Conservation (phyloP, 2,797 vertebrate species). For the Myripristis murdjan region DNA sequence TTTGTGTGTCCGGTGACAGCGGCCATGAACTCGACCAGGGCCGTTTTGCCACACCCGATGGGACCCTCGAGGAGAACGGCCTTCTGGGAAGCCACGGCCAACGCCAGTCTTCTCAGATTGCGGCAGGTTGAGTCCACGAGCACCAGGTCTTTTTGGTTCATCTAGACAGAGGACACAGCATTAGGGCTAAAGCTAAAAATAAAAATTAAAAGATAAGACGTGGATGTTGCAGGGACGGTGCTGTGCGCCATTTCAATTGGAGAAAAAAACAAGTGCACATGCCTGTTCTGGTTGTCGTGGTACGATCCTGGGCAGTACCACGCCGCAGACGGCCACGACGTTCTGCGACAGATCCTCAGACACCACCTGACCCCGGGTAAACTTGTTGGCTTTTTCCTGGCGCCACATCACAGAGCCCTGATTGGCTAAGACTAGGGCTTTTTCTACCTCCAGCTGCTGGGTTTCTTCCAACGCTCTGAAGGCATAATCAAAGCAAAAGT, state of each 20-base stretch:
- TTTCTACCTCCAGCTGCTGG: constrained; percentile 90
- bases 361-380: constrained; percentile 88
- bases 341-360: constrained; percentile 90
- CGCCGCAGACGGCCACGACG: constrained; percentile 93
- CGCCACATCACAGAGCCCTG: constrained; percentile 88
- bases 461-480: constrained; percentile 92
- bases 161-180: constrained; percentile 42
- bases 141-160: constrained; percentile 82
- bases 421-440: constrained; percentile 92
- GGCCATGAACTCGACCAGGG: constrained; percentile 93
- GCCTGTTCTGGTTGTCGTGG: constrained; percentile 82
- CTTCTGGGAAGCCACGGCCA: constrained; percentile 92
- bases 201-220: background rate
- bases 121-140: constrained; percentile 92
- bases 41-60: constrained; percentile 96
- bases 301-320: constrained; percentile 87
- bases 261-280: constrained; percentile 9
- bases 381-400: constrained; percentile 86
- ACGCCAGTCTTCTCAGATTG: constrained; percentile 92
- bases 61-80: constrained; percentile 96
- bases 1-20: constrained; percentile 90
- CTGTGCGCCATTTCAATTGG: background rate
- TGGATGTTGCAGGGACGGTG: background rate
- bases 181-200: background rate
- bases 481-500: background rate